These are phyloP conservation scores for Diphyllodes magnificus DNA, from an alignment of 2,113 vertebrate species.

Conservation along the genomic window DNA sequence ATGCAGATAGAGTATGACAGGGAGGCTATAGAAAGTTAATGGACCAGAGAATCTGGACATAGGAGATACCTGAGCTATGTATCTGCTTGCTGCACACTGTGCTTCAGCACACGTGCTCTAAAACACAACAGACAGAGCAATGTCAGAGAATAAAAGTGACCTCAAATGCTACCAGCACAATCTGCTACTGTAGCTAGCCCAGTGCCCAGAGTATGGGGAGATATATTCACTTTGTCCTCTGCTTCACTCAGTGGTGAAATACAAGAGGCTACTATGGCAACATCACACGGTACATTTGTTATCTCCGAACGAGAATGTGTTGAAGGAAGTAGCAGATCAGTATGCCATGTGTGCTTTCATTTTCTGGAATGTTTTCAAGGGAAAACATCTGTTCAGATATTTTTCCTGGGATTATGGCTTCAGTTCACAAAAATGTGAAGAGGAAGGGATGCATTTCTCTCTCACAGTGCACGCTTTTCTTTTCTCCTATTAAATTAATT, in stretches of 20 bases:
- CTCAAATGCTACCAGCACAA: neutral
- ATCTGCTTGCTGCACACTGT: neutral
- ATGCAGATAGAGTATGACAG: neutral
- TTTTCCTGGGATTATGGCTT: constrained; percentile 41
- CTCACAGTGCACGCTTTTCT: neutral
- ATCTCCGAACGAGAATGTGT: constrained; percentile 55
- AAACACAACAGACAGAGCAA: neutral
- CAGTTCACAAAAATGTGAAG: constrained; percentile 1
- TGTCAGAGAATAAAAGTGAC: neutral
- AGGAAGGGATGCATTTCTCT: neutral
- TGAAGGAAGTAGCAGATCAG: constrained; percentile 65
- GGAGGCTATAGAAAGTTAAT: neutral
- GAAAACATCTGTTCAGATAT: constrained; percentile 66
- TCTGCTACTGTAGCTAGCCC: neutral
- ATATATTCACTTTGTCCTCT: neutral
- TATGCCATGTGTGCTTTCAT: constrained; percentile 54
- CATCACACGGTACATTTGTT: constrained; percentile 60
- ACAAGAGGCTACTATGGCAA: constrained; percentile 57
- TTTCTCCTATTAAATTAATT: neutral
- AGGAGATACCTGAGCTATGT: neutral
- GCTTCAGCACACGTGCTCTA: neutral
- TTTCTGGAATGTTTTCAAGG: constrained; percentile 58
- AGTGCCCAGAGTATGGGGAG: neutral
- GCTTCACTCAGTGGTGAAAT: constrained; percentile 29
- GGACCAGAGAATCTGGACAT: neutral